These are phyloP conservation scores for Altica lythri DNA, from an alignment of 2,888 invertebrate genomes.

Conservation along the genomic window DNA sequence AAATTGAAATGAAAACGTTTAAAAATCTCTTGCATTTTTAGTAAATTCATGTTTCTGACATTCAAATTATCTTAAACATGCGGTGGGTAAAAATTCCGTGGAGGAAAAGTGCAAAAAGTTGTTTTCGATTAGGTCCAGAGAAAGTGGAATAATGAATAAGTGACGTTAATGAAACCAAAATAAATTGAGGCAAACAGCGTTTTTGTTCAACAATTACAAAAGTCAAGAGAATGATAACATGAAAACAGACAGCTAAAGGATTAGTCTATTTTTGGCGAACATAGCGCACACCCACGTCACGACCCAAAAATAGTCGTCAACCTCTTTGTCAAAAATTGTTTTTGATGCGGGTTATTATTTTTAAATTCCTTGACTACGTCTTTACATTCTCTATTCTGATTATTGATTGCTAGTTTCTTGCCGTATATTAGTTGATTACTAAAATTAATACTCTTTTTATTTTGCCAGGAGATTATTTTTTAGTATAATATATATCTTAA, in stretches of 20 bases:
- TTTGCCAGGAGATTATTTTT: no score
- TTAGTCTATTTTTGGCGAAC: no score
- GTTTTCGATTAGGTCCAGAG: slow-evolving; percentile 28
- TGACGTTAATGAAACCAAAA: slow-evolving; percentile 24
- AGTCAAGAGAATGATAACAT: slow-evolving; percentile 21
- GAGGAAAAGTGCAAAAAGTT: slow-evolving; percentile 27
- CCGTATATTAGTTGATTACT: no score
- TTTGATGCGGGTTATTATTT: no score
- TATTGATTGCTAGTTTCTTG: no score
- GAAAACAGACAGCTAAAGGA: slow-evolving; percentile 16
- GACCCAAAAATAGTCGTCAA: no score
- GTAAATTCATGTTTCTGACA: slow-evolving; percentile 9
- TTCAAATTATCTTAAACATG: slow-evolving; percentile 15
- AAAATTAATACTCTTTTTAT: no score
- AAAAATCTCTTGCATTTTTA: slow-evolving; percentile 5
- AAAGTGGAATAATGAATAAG: slow-evolving; percentile 19
- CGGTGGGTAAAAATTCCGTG: slow-evolving; percentile 8
- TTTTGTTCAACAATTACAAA: slow-evolving; percentile 19
- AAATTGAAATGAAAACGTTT: not conserved
- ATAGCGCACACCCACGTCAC: no score
- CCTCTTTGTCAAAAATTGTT: no score
- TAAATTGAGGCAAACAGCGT: slow-evolving; percentile 17
- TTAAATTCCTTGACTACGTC: no score
- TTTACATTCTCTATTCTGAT: no score
- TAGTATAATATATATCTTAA: no score